Evolutionary conservation across 2,888 invertebrate genomes (phyloP), one percentile per base, ranked within the genome.

Genomic region (Patella depressa): DNA sequence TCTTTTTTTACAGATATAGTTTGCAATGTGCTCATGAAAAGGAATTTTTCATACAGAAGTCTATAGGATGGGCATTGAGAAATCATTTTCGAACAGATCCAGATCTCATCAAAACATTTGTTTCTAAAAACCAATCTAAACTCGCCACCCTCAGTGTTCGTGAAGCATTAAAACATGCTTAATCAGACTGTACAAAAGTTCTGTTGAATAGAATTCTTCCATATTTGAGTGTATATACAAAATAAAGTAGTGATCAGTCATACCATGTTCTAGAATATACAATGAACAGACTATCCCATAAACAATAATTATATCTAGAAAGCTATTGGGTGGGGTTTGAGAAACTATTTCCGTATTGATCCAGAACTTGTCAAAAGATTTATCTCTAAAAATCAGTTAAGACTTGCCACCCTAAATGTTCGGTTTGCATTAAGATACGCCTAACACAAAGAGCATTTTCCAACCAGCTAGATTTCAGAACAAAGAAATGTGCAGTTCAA

Each of bases 261-360:
- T 45, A 1, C 45, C 7, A 45, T 1, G 0, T 45, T 45, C 45
- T 45, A 45, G 9, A 45, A 45, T 9, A 45, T 45, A 45, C 45
- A 45, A 45, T 9, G 5, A 45, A 45, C 45, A 45, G 7, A 45
- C 4, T 45, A 24, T 24, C 1, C 24, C 1, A 24, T 24, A 59
- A 84, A 85, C 53, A 85, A 85, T 75, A 84, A 84, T 75, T 85
- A 85, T 73, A 85, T 85, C 57, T 77, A 79, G 79, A 85, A 85
- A 74, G 83, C 84, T 12, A 84, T 85, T 45, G 85, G 85, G 59
- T 85, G 84, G 85, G 82, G 84, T 5, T 71, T 85, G 29, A 65
- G 85, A n/a, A 72, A 82, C 11, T 80, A 83, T 45, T 74, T 71
- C 73, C 74, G 77, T 57, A 71, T 53, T 54, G 76, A 83, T 59